Percentiles rank a stretch among this genome's conserved stretches.
Conservation (phyloP, 53 echinoderm and acorn worm species). For the Pentamera pediparva region DNA sequence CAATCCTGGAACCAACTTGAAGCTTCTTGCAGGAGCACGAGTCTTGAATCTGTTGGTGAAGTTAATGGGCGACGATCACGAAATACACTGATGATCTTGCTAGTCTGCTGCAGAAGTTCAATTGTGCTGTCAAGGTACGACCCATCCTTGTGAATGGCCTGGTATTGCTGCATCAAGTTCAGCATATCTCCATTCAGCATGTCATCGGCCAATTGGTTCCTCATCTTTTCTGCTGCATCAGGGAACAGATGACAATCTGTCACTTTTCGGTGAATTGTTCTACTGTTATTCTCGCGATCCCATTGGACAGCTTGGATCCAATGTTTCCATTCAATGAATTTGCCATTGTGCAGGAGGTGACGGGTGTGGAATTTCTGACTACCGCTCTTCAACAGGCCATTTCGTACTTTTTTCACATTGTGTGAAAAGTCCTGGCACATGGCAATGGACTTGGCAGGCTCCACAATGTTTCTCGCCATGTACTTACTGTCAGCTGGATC, state of each 20-base stretch:
- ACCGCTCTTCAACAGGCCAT: constrained; percentile 20
- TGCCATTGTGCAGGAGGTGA: background rate
- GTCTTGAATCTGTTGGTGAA: too few species aligned
- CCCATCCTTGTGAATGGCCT: background rate
- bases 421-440: constrained; percentile 27
- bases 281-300: constrained; percentile 8
- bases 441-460: background rate
- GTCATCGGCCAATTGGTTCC: constrained; percentile 29
- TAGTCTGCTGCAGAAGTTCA: constrained; percentile 13
- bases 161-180: constrained; percentile 11
- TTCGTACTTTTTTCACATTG: constrained; percentile 22
- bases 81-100: constrained; percentile 9
- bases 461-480: background rate
- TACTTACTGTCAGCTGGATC: background rate
- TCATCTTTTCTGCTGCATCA: constrained; percentile 14
- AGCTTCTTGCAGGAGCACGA: too few species aligned
- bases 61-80: background rate
- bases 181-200: constrained; percentile 10
- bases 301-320: constrained; percentile 9
- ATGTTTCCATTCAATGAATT: constrained; percentile 11
- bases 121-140: constrained; percentile 12
- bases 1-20: too few species aligned
- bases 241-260: background rate
- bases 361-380: constrained; percentile 1
- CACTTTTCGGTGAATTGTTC: constrained; percentile 12